Evolutionary conservation across 2,797 vertebrate species (phyloP).

Genomic region (Eulemur mongoz): DNA sequence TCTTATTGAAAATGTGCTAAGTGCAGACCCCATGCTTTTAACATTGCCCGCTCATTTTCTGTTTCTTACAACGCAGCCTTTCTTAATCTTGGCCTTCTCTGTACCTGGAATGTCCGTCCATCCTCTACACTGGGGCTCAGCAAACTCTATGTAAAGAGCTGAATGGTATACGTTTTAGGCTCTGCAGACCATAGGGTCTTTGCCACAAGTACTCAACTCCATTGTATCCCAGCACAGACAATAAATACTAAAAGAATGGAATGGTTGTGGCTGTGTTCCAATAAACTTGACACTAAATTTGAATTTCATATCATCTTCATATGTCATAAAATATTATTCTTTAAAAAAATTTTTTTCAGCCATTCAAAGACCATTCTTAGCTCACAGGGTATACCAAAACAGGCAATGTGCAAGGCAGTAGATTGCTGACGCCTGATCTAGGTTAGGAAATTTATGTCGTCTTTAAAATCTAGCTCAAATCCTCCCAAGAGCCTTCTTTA

Average conservation of each 20-base stretch:
- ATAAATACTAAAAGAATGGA: not conserved
- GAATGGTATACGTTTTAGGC: not conserved
- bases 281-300: not conserved
- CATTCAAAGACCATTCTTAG: not conserved
- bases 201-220: not conserved
- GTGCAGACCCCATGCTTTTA: not conserved
- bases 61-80: not conserved
- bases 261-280: not conserved
- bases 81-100: not conserved
- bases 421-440: not conserved
- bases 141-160: not conserved
- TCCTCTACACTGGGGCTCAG: not conserved
- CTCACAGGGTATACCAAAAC: not conserved
- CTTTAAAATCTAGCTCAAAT: not conserved
- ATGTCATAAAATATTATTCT: not conserved
- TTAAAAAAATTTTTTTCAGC: not conserved
- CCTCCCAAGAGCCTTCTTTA: not conserved
- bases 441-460: not conserved
- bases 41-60: not conserved
- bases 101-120: fast-evolving
- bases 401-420: not conserved
- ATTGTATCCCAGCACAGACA: not conserved
- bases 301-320: not conserved
- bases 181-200: not conserved
- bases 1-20: not conserved